Evolutionary conservation across 2,888 invertebrate species (phyloP).

Genomic region (Leptopilina syphax): DNA sequence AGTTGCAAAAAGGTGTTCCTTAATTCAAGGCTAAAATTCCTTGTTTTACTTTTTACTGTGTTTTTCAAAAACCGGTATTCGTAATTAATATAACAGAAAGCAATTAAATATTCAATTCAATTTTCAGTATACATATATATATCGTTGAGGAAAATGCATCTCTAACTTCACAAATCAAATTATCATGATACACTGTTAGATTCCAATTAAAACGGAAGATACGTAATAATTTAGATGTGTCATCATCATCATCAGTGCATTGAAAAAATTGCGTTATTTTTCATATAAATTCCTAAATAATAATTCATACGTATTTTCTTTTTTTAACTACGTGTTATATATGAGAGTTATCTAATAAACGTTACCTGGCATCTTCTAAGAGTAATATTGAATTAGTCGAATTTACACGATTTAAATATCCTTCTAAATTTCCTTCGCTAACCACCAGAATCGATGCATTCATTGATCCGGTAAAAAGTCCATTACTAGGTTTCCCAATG

Average conservation of each 20-base stretch:
- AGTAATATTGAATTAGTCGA: slow-evolving; percentile 66
- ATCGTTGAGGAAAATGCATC: not conserved
- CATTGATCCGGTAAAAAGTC: slow-evolving; percentile 60
- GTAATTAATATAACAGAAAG: slow-evolving; percentile 32
- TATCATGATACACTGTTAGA: slow-evolving; percentile 35
- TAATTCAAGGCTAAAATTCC: slow-evolving; percentile 38
- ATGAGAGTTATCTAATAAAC: slow-evolving; percentile 1
- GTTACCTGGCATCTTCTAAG: slow-evolving; percentile 70
- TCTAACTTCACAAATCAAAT: slow-evolving; percentile 17
- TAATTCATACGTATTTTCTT: too few relatives aligned
- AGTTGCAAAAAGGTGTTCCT: slow-evolving; percentile 19
- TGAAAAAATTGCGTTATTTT: not conserved
- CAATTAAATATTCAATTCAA: slow-evolving; percentile 13
- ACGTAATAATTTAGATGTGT: not conserved
- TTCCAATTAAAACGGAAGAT: not conserved
- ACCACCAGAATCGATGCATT: slow-evolving; percentile 68
- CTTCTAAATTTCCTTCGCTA: slow-evolving; percentile 68
- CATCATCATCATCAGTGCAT: not conserved
- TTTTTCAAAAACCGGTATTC: slow-evolving; percentile 9
- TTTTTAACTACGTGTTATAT: not conserved
- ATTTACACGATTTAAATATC: slow-evolving; percentile 62
- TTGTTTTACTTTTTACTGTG: not conserved
- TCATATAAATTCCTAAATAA: too few relatives aligned
- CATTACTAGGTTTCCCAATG: slow-evolving; percentile 66
- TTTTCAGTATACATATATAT: not conserved